Base-by-base conservation (phyloP, 2,797 vertebrate species). In the Protonibea diacanthus region DNA sequence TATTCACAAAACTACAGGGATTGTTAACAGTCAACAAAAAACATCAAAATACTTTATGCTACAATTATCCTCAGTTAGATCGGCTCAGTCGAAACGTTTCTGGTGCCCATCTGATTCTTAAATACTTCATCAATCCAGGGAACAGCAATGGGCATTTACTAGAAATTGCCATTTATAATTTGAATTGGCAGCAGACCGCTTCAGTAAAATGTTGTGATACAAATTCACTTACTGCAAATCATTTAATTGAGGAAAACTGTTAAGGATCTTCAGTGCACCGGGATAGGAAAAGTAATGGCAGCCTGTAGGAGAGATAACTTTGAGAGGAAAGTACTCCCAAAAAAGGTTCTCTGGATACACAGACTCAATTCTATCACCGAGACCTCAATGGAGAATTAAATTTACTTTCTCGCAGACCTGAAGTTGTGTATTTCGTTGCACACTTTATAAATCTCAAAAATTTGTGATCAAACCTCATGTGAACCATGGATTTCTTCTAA, bases 241-340 rank as follows among this genome's bases (percentile, higher is more conserved):
- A 71, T 80, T 82, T 83, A 79, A 82, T 82, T 86, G 48, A 82
- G 84, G 68, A 64, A 25, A 80, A 71, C 48, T 71, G 74, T 80
- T 78, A 86, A 81, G 78, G 58, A 66, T 75, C 49, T 49, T 79
- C 8, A 47, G 68, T 77, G 77, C 52, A 85, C 42, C 53, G 48
- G 58, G 66, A 75, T 47, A 33, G 58, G 45, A 83, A 79, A 81
- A 58, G 52, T 65, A 81, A 86, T 80, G 74, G 52, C 61, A 74
- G 70, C 63, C 69, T 11, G 18, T 57, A 63, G 73, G 72, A 65
- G 68, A 80, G 58, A 78, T 78, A 76, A 71, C 45, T 81, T 66
- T 60, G 55, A 76, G 62, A 61, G 27, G 52, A 70, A 71, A 68
- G 57, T 51, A 25, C 53, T 78, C 62, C 8, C 23, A 25, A 75